Base-by-base conservation (phyloP, 2,797 vertebrate genomes). In the Dicrostonyx torquatus region DNA sequence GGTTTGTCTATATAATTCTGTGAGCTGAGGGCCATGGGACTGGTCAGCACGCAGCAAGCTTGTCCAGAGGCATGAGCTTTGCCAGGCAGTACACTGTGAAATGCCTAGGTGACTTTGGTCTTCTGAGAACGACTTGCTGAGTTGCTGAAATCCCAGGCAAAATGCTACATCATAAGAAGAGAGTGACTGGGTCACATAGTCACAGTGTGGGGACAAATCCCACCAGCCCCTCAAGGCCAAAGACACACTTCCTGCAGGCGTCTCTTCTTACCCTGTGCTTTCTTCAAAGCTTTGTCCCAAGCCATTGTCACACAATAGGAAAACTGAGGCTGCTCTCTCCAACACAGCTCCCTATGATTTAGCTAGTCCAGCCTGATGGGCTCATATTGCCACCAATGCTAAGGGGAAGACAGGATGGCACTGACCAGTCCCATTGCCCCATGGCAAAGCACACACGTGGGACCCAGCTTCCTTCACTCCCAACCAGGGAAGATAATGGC, bases 401-500 rank as follows among this genome's bases (percentile, higher is more conserved):
- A 53, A n/a, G 6, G 18, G 37, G 2, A 68, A 76, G 22, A 10
- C 5, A 1, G 5, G 26, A 45, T 48, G 73, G 18, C 10, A 3
- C 2, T 6, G 37, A 26, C 34, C 20, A 14, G 5, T 37, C 20
- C n/a, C 50, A 18, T 55, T 3, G 18, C 53, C 43, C n/a, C 64
- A 26, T 0, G 0, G 53, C 80, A 82, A 75, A 70, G n/a, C 0
- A 4, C 40, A 24, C 9, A 4, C 1, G 6, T 26, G n/a, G 48
- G 48, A 60, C 58, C 8, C 15, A 10, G 3, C 5, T 12, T 34
- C n/a, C 48, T 77, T 72, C 13, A 5, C 26, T 31, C 40, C 6
- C 0, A 17, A 77, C 40, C 0, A 50, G 20, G 29, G 24, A 40
- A 2, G n/a, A n/a, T 26, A 43, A n/a, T 3, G 7, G 8, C 66